Evolutionary conservation across 2,888 invertebrate species (phyloP).

Genomic region (Drosophila imparisetae): DNA sequence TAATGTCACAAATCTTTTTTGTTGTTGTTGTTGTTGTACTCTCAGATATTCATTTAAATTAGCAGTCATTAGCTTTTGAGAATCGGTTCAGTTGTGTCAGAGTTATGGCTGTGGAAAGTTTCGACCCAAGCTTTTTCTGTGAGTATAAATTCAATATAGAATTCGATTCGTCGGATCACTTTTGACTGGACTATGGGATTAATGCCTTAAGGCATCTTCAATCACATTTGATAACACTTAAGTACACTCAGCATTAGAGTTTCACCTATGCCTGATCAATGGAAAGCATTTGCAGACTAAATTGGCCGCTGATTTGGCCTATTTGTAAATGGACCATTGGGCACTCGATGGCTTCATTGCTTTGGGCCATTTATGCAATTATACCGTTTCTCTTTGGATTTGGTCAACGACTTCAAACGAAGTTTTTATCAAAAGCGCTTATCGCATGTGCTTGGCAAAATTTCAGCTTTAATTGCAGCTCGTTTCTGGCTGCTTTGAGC

Average conservation of each 20-base stretch:
- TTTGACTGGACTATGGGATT: not conserved
- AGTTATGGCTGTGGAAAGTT: not conserved
- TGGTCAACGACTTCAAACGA: slow-evolving; percentile 58
- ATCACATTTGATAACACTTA: not conserved
- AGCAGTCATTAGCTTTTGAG: not conserved
- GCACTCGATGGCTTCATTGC: slow-evolving; percentile 9
- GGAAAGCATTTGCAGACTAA: not conserved
- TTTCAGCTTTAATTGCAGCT: slow-evolving; percentile 69
- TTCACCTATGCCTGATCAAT: not conserved
- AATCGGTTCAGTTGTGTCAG: not conserved
- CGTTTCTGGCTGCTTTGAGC: slow-evolving; percentile 42
- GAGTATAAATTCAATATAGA: not conserved
- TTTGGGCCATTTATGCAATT: slow-evolving; percentile 18
- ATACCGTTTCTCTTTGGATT: slow-evolving; percentile 1
- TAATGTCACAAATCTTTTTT: slow-evolving; percentile 29
- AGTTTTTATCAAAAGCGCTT: slow-evolving; percentile 57
- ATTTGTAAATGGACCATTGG: slow-evolving; percentile 12
- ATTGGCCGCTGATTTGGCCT: slow-evolving; percentile 6
- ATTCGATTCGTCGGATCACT: not conserved
- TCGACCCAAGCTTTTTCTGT: not conserved
- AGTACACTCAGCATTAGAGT: not conserved
- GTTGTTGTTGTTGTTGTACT: not conserved
- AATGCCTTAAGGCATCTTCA: not conserved
- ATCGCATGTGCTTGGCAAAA: slow-evolving; percentile 54
- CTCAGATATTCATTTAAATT: not conserved